phyloP scores from a whole-genome alignment of 2,888 invertebrate species.

The Polyploca ridens region DNA sequence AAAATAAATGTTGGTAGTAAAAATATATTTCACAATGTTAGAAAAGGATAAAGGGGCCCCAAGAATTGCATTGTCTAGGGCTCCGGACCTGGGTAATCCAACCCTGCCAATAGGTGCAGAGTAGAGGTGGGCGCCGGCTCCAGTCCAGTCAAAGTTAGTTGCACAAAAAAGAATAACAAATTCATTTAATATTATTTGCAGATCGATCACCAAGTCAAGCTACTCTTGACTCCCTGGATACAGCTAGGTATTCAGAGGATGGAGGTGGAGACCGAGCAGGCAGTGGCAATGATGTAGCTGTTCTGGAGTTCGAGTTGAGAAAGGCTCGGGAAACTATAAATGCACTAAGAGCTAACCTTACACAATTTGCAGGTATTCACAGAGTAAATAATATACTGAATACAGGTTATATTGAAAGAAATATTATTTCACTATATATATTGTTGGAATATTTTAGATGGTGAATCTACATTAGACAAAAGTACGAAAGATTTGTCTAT shows the following conservation, averaged over 20 bases:
- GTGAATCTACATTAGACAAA: slow-evolving; percentile 73
- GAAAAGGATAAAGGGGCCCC: too few relatives aligned
- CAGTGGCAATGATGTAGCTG: slow-evolving; percentile 91
- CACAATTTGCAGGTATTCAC: slow-evolving; percentile 87
- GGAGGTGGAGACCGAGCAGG: slow-evolving; percentile 93
- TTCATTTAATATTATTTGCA: slow-evolving; percentile 51
- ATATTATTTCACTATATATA: too few relatives aligned
- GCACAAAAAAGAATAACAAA: too few relatives aligned
- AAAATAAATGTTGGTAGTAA: too few relatives aligned
- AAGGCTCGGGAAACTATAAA: slow-evolving; percentile 95
- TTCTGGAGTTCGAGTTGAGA: slow-evolving; percentile 93
- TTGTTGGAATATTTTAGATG: slow-evolving; percentile 58
- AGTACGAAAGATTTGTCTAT: slow-evolving; percentile 60
- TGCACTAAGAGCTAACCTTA: slow-evolving; percentile 91
- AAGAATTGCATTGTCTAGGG: too few relatives aligned
- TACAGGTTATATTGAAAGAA: too few relatives aligned
- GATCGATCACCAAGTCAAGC: slow-evolving; percentile 93
- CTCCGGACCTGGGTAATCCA: too few relatives aligned
- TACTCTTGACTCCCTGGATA: slow-evolving; percentile 94
- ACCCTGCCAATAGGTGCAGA: too few relatives aligned
- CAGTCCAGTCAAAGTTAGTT: too few relatives aligned
- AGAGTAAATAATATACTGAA: too few relatives aligned
- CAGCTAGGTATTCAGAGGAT: slow-evolving; percentile 94
- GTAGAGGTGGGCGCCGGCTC: too few relatives aligned
- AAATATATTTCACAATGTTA: too few relatives aligned